Percentiles rank a stretch among this genome's conserved stretches.
These are phyloP conservation scores for Turritopsis rubra DNA, from an alignment of 30 jellyfish, hydroid and myxozoan genomes.

Conservation along the genomic window DNA sequence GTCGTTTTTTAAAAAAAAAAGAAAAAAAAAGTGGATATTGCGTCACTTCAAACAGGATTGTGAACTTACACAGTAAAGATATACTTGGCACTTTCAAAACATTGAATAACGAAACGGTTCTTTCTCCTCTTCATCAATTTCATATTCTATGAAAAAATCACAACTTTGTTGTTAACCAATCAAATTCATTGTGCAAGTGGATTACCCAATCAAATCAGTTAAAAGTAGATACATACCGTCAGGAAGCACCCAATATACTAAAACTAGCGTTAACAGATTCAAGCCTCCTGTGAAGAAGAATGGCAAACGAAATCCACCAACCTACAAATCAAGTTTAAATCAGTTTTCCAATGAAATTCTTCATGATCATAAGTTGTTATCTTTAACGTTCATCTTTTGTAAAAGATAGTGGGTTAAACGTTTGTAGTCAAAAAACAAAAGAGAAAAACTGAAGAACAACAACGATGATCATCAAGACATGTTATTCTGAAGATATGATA, in stretches of 20 bases:
- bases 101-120: neutral
- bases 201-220: neutral
- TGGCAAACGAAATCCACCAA: constrained; percentile 57
- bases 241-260: constrained; percentile 38
- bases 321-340: constrained; percentile 23
- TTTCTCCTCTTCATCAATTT: neutral
- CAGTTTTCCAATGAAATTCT: too few species aligned
- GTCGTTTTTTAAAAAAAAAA: neutral
- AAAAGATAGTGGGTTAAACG: too few species aligned
- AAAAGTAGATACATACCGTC: constrained; percentile 7
- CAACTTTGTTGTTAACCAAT: neutral
- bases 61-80: neutral
- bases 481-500: neutral
- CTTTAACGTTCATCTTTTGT: too few species aligned
- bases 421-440: too few species aligned
- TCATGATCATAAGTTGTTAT: too few species aligned
- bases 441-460: neutral
- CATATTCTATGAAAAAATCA: neutral
- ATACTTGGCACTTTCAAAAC: neutral
- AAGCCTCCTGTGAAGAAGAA: constrained; percentile 45
- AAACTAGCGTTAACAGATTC: constrained; percentile 15
- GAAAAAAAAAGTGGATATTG: neutral
- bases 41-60: neutral
- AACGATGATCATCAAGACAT: neutral
- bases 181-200: neutral